phyloP scores from a whole-genome alignment of 2,113 vertebrate genomes.

The Alouatta palliata region DNA sequence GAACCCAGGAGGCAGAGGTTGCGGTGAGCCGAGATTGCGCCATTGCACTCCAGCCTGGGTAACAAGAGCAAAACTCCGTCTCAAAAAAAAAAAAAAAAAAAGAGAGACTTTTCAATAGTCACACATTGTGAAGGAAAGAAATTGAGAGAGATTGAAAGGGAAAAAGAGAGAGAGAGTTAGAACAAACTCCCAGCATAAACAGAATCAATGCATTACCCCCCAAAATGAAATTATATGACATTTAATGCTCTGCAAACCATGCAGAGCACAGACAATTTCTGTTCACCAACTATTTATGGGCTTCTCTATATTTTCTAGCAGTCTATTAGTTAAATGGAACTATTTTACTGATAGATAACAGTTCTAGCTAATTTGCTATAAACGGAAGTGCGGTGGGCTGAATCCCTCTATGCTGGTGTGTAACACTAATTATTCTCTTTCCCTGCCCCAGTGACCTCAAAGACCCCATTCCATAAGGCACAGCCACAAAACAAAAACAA shows the following conservation, averaged over 20 bases:
- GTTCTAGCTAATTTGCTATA: background rate
- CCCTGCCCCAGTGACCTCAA: background rate
- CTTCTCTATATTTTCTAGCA: background rate
- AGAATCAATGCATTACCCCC: background rate
- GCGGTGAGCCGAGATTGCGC: too few relatives aligned
- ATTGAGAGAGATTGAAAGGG: background rate
- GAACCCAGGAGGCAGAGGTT: too few relatives aligned
- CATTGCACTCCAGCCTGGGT: too few relatives aligned
- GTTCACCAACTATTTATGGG: background rate
- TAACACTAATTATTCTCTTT: background rate
- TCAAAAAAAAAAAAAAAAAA: too few relatives aligned
- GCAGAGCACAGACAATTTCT: background rate
- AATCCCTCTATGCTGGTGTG: background rate
- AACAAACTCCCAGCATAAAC: background rate
- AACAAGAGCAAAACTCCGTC: too few relatives aligned
- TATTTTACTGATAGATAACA: background rate
- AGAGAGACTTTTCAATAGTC: background rate
- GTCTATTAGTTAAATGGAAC: background rate
- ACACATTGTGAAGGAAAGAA: background rate
- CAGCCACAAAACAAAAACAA: background rate
- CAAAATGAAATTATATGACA: background rate
- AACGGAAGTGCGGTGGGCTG: background rate
- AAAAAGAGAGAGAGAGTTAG: background rate
- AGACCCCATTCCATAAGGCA: background rate
- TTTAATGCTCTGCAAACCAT: background rate